Evolutionary conservation across 2,888 invertebrate genomes (phyloP).

Genomic region (Drosophila austrosaltans): DNA sequence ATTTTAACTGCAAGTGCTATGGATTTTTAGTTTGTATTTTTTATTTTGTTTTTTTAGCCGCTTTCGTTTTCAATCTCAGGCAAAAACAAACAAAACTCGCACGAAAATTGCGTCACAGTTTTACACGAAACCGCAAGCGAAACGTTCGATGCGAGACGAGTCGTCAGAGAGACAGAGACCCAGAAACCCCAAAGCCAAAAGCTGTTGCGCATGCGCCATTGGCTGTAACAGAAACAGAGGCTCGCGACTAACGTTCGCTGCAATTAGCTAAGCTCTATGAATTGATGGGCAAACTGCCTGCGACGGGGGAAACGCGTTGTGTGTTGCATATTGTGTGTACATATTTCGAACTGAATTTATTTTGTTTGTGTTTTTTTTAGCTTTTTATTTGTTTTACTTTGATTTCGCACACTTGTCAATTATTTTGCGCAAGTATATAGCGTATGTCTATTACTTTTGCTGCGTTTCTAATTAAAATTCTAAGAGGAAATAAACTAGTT

Average conservation of each 20-base stretch:
- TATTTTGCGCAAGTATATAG: constrained; percentile 44
- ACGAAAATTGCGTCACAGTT: constrained; percentile 72
- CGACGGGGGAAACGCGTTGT: not conserved
- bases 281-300: not conserved
- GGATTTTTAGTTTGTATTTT: constrained; percentile 6
- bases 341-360: constrained; percentile 19
- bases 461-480: constrained; percentile 45
- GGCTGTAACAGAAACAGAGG: constrained; percentile 19
- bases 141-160: constrained; percentile 19
- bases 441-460: constrained; percentile 30
- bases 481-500: constrained; percentile 36
- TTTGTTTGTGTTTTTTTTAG: constrained; percentile 3
- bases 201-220: constrained; percentile 66
- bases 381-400: constrained; percentile 24
- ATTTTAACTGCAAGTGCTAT: constrained; percentile 17
- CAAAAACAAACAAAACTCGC: constrained; percentile 56
- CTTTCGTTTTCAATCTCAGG: constrained; percentile 60
- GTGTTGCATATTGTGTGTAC: constrained; percentile 29
- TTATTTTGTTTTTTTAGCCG: constrained; percentile 39
- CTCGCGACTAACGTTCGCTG: constrained; percentile 15
- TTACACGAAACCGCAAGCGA: constrained; percentile 55
- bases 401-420: constrained; percentile 30
- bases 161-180: constrained; percentile 61
- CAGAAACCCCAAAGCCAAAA: constrained; percentile 68
- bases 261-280: constrained; percentile 36